Base-by-base conservation (phyloP, 2,888 invertebrate species). In the Drosophila helvetica region DNA sequence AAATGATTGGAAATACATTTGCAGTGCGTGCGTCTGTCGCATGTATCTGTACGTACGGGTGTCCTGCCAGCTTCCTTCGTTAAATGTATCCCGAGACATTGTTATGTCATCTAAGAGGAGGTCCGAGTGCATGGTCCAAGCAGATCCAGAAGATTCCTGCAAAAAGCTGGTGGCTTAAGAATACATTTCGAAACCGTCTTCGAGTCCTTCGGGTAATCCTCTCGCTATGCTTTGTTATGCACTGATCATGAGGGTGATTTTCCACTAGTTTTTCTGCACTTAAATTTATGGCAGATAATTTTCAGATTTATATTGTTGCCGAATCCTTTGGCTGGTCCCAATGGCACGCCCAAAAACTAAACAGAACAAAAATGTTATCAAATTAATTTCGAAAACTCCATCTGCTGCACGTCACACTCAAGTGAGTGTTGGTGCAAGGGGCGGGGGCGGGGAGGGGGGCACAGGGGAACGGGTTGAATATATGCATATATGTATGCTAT, bases 1-100 rank as follows among this genome's bases (percentile, higher is more conserved):
- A 86, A 89, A 89, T 86, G 80, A 86, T 86, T 86, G 86, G 89
- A 86, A 86, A 86, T 88, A 76, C 86, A 81, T 81, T 87, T 77
- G 73, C 73, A 78, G 74, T 85, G 83, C 85, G 83, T 84, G 86
- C 61, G 60, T 56, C 55, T 50, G 57, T 69, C 80, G 68, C 74
- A 77, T 79, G 66, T 71, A 64, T 59, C 57, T 22, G n/a, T n/a
- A n/a, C n/a, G n/a, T n/a, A n/a, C n/a, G n/a, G n/a, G n/a, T n/a
- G n/a, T n/a, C n/a, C n/a, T 17, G 51, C 47, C 64, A 50, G 66
- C 66, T 33, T 50, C 57, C 63, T 62, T 55, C 33, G 61, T 55
- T 53, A 33, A 61, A 68, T 15, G 63, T 72, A 67, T 69, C 55
- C 48, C 46, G 22, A 42, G 56, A 64, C 72, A 72, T 56, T 42